Evolutionary conservation across 2,888 invertebrate species (phyloP).

Genomic region (Drosophila fungiperda): DNA sequence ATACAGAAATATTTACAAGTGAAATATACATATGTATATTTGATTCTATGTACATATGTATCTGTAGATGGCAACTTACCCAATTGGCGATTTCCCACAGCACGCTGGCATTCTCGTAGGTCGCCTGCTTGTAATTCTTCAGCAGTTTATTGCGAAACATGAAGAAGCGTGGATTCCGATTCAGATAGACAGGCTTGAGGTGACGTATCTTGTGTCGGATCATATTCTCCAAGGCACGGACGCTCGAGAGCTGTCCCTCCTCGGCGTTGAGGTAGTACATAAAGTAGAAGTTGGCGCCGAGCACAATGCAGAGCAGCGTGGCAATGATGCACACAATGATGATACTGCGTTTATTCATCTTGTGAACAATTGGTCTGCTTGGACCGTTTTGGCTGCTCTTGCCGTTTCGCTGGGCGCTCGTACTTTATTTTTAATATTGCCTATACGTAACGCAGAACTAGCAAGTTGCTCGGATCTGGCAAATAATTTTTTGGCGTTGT

Average conservation of each 20-base stretch:
- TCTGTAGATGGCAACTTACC: conserved; percentile 70
- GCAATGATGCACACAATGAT: conserved; percentile 80
- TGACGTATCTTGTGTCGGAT: conserved; percentile 84
- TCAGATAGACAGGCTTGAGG: conserved; percentile 84
- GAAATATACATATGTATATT: background rate
- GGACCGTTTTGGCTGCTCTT: conserved; percentile 36
- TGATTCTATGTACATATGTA: background rate
- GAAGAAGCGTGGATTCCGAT: conserved; percentile 85
- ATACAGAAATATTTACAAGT: background rate
- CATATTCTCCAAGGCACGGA: conserved; percentile 83
- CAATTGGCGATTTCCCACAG: conserved; percentile 86
- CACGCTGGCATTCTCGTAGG: conserved; percentile 86
- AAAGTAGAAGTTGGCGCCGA: conserved; percentile 85
- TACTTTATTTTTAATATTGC: conserved; percentile 75
- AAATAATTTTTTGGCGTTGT: conserved; percentile 52
- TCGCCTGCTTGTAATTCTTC: conserved; percentile 82
- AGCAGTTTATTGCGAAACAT: conserved; percentile 84
- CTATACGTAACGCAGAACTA: conserved; percentile 58
- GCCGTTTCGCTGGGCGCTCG: conserved; percentile 63
- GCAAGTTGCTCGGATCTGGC: conserved; percentile 70
- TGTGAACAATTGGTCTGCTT: conserved; percentile 34
- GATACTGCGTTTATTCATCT: conserved; percentile 82
- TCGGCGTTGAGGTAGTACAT: conserved; percentile 84
- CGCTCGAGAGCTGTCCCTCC: conserved; percentile 85
- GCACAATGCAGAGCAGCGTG: conserved; percentile 75